Conservation (phyloP, 2,797 vertebrate genomes). For the Etheostoma perlongum region DNA sequence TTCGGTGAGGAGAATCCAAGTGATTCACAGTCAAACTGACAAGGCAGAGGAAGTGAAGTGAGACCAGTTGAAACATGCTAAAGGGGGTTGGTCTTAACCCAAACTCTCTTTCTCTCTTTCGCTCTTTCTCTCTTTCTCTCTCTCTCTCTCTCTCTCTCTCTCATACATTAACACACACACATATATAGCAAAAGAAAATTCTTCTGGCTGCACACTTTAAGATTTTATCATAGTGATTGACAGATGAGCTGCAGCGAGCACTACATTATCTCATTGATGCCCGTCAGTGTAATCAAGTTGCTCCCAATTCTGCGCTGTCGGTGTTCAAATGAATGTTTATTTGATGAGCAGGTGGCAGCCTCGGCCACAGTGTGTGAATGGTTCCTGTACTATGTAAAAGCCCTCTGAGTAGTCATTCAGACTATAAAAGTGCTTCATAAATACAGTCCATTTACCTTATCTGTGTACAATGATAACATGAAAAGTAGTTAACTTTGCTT, state of each 20-base stretch:
- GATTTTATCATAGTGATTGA: neutral
- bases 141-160: too few relatives aligned
- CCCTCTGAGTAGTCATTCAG: too few relatives aligned
- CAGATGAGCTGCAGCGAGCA: neutral
- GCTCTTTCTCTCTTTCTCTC: constrained; percentile 5
- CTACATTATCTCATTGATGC: constrained; percentile 5
- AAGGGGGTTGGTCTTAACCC: constrained; percentile 67
- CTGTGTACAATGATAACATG: neutral
- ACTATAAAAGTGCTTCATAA: too few relatives aligned
- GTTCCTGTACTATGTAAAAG: too few relatives aligned
- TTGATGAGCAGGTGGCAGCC: too few relatives aligned
- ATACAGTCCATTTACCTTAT: neutral
- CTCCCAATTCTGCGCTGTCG: too few relatives aligned
- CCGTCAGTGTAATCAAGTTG: neutral
- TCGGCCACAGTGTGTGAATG: too few relatives aligned
- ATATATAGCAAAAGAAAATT: neutral
- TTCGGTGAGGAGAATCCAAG: constrained; percentile 62
- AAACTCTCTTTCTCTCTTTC: constrained; percentile 20
- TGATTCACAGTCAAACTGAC: constrained; percentile 66
- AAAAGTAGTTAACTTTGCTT: neutral
- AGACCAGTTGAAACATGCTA: constrained; percentile 68
- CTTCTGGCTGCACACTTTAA: neutral
- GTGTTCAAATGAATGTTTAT: too few relatives aligned
- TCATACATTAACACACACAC: neutral
- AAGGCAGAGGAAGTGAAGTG: constrained; percentile 51